Conservation (phyloP, 2,797 vertebrate species). For the Helostoma temminkii region DNA sequence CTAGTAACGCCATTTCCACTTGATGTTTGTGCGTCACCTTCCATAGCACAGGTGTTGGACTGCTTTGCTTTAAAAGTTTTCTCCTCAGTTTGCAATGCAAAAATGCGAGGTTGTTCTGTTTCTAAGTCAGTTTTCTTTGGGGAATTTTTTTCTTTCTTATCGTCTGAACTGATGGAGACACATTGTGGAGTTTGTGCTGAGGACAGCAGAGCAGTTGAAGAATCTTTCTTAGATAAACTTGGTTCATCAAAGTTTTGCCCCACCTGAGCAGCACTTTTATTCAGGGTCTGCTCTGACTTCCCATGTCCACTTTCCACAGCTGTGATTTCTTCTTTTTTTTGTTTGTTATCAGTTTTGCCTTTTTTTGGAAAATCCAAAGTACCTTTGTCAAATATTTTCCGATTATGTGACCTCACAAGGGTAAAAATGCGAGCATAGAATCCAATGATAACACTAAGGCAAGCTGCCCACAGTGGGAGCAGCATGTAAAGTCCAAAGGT, state of each 20-base stretch:
- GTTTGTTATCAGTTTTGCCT: slow-evolving; percentile 18
- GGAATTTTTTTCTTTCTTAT: slow-evolving; percentile 35
- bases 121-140: slow-evolving; percentile 45
- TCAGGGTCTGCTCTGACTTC: slow-evolving; percentile 42
- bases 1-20: slow-evolving; percentile 17
- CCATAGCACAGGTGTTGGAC: background rate
- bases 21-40: slow-evolving; percentile 34
- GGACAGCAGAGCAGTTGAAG: slow-evolving; percentile 17
- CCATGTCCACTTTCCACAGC: slow-evolving; percentile 24
- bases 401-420: slow-evolving; percentile 78
- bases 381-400: slow-evolving; percentile 85
- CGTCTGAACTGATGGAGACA: slow-evolving; percentile 27
- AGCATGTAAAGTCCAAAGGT: slow-evolving; percentile 83
- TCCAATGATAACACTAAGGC: slow-evolving; percentile 75
- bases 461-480: slow-evolving; percentile 82
- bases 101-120: slow-evolving; percentile 26
- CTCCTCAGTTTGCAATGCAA: slow-evolving; percentile 24
- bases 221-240: slow-evolving; percentile 33
- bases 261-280: slow-evolving; percentile 20
- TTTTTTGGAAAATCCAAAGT: slow-evolving; percentile 22
- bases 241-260: slow-evolving; percentile 22
- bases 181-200: slow-evolving; percentile 21
- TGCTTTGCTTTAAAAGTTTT: slow-evolving; percentile 38
- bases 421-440: slow-evolving; percentile 83
- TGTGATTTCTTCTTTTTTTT: slow-evolving; percentile 25